These are phyloP conservation scores for Notiomystis cincta DNA, from an alignment of 2,113 vertebrate species.

Conservation along the genomic window DNA sequence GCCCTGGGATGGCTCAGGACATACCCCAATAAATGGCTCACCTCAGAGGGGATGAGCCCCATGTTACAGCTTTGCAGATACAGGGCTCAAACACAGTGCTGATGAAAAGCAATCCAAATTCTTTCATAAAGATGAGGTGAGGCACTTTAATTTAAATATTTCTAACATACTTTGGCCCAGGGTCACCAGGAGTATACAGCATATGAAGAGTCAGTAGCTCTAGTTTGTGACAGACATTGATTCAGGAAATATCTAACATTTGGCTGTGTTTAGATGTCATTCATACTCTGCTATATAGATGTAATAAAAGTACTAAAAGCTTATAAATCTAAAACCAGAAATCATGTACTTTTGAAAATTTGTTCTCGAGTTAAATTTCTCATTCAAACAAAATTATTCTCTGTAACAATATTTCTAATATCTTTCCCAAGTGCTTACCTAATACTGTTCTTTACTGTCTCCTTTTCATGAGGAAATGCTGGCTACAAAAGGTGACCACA, in stretches of 20 bases:
- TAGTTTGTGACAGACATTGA: not conserved
- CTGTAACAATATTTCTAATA: not conserved
- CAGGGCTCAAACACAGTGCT: not conserved
- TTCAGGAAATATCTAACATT: not conserved
- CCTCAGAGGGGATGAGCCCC: not conserved
- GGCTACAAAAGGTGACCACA: not conserved
- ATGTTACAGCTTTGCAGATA: not conserved
- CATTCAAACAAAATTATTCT: not conserved
- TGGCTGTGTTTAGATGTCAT: not conserved
- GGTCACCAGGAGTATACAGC: not conserved
- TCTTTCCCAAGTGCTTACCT: not conserved
- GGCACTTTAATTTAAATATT: not conserved
- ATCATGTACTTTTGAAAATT: not conserved
- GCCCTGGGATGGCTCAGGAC: not conserved
- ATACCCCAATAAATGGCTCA: fast-evolving
- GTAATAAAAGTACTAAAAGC: not conserved
- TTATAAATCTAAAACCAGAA: not conserved
- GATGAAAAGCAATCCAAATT: not conserved
- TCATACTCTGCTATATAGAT: not conserved
- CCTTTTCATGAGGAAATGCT: not conserved
- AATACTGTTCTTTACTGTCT: not conserved
- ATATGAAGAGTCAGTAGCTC: not conserved
- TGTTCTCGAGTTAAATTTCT: not conserved
- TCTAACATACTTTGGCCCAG: not conserved
- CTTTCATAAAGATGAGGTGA: not conserved